Conservation (phyloP, 2,888 invertebrate species). For the Drosophila atroscutellata region DNA sequence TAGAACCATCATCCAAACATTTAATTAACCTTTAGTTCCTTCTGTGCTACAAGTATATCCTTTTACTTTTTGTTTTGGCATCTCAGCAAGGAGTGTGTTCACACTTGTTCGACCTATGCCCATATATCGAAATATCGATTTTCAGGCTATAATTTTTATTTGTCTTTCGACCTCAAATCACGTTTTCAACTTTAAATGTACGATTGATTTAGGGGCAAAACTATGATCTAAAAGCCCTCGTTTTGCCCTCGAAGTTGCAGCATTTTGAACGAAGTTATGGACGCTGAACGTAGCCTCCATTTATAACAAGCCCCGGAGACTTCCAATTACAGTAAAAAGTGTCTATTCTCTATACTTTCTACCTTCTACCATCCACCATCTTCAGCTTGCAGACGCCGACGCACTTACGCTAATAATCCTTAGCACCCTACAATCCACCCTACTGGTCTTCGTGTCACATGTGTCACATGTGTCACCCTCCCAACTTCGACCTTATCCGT, state of each 20-base stretch:
- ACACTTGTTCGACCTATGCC: neutral
- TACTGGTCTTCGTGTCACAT: constrained; percentile 32
- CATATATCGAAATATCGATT: no score
- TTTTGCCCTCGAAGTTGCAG: rapidly evolving
- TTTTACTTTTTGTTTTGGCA: neutral
- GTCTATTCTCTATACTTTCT: constrained; percentile 13
- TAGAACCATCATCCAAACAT: neutral
- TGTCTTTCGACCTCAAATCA: no score
- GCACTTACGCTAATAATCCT: constrained; percentile 73
- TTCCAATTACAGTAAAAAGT: constrained; percentile 63
- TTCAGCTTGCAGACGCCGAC: constrained; percentile 42
- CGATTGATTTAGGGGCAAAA: no score
- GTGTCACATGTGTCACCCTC: constrained; percentile 48
- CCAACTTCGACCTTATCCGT: constrained; percentile 19
- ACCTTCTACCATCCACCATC: constrained; percentile 17
- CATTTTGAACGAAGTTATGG: no score
- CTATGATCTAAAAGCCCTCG: no score
- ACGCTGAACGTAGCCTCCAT: constrained; percentile 8
- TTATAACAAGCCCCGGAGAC: constrained; percentile 43
- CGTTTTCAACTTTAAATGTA: no score
- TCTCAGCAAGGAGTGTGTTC: neutral
- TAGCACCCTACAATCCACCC: constrained; percentile 23
- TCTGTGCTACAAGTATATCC: neutral
- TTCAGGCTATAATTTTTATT: no score
- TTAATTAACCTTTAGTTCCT: neutral